Conservation (phyloP, 2,888 invertebrate genomes). For the Drosophila mettleri region DNA sequence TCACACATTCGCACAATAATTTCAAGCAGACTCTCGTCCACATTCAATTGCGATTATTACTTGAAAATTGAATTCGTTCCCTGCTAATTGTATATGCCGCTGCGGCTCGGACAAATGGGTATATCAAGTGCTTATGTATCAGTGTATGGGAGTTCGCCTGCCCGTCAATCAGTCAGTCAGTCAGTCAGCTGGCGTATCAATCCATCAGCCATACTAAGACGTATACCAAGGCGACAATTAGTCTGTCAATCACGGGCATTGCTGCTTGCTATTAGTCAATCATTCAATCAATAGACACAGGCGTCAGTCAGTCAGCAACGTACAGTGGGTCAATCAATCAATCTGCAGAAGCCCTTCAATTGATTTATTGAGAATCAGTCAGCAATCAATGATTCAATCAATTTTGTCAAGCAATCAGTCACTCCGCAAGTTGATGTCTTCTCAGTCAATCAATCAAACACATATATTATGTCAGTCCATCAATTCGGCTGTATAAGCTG, state of each 20-base stretch:
- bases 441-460: neutral
- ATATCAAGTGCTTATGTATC: neutral
- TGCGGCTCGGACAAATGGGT: too few species aligned
- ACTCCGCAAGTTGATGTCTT: too few species aligned
- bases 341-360: too few species aligned
- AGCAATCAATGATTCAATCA: neutral
- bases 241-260: neutral
- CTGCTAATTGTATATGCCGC: constrained; percentile 3
- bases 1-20: neutral
- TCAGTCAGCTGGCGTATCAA: too few species aligned
- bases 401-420: neutral
- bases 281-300: neutral
- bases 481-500: too few species aligned
- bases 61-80: constrained; percentile 2
- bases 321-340: neutral
- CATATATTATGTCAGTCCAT: too few species aligned
- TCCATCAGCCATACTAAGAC: too few species aligned
- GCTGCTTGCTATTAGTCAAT: neutral
- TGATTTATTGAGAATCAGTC: too few species aligned
- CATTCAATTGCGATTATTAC: constrained; percentile 3
- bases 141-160: neutral
- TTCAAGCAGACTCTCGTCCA: constrained; percentile 3
- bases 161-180: too few species aligned
- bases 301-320: too few species aligned
- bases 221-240: too few species aligned